Conservation (phyloP, 2,797 vertebrate genomes). For the Pseudochaenichthys georgianus region DNA sequence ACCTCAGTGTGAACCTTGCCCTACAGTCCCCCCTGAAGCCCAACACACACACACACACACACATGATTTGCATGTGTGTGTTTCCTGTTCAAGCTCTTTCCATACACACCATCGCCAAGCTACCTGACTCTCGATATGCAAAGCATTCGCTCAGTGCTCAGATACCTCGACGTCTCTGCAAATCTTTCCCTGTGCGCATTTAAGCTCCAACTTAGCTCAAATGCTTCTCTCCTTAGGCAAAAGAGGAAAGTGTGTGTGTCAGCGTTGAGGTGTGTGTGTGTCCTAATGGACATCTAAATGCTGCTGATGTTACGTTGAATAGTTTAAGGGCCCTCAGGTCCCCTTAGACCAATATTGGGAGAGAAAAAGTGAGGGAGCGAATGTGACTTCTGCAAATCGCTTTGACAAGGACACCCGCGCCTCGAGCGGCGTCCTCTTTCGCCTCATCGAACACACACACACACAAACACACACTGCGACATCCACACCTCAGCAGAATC, state of each 20-base stretch:
- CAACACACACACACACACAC: constrained; percentile 30
- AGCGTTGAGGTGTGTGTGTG: constrained; percentile 36
- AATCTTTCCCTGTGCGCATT: constrained; percentile 39
- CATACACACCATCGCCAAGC: constrained; percentile 77
- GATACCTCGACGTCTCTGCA: constrained; percentile 25
- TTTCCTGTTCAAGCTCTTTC: constrained; percentile 54
- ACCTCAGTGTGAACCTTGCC: constrained; percentile 14
- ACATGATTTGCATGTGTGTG: constrained; percentile 67
- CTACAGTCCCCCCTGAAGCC: not conserved
- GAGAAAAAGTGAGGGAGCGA: constrained; percentile 67
- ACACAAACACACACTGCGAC: constrained; percentile 53
- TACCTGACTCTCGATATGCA: constrained; percentile 78
- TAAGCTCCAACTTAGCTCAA: constrained; percentile 24
- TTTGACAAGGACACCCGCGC: constrained; percentile 84
- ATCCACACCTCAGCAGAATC: constrained; percentile 81
- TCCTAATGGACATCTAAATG: constrained; percentile 81
- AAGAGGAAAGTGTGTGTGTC: constrained; percentile 46
- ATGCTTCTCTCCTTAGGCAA: constrained; percentile 47
- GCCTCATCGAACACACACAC: constrained; percentile 78
- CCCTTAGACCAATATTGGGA: constrained; percentile 78
- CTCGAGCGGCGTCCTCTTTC: constrained; percentile 79
- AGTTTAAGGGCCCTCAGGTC: constrained; percentile 77
- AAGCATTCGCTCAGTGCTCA: constrained; percentile 57
- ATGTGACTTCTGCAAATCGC: constrained; percentile 82
- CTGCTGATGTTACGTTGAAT: constrained; percentile 78